Base-by-base conservation (phyloP, 2,113 vertebrate species). In the Maccullochella peelii region DNA sequence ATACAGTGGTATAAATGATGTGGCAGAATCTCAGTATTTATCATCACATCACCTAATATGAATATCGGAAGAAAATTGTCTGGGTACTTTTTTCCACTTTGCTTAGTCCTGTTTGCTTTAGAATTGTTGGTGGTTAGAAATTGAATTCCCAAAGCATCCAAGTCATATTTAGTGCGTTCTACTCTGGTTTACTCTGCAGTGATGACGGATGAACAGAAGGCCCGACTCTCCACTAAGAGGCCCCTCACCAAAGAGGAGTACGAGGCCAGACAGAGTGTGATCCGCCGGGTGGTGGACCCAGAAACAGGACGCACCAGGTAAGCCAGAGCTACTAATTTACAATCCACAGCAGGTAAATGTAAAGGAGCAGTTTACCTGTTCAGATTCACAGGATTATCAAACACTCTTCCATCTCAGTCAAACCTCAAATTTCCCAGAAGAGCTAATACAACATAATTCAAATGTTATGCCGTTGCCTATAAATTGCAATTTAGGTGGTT, bases 171-270 rank as follows among this genome's bases (percentile, higher is more conserved):
- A 12, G 5, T 16, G 18, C 1, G 3, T 68, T 21, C 8, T 21
- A 57, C 15, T 52, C 58, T 8, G 8, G 3, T 52, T 4, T 78
- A 63, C 88, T 79, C 61, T 81, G n/a, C 89, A 99, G 98, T 85
- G 6, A 95, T 99, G 95, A 99, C 98, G 0, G 98, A 99, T 0
- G 97, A 98, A 36, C 98, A 99, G 94, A 99, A 98, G 55, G 97
- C 97, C 55, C 96, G 97, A 20, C 95, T 99, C 77, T 95, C 97
- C 92, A 98, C 98, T 0, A 98, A 98, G 95, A 97, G 98, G 79
- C 98, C 98, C 0, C 95, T 99, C 94, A 99, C 98, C 0, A 99
- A 98, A 89, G 98, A 99, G 73, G 98, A 99, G 77, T 99, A 98
- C 87, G 98, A 99, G 0, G 97, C 98, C 0, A 92, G 96, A 71